Evolutionary conservation across 1,140 invertebrate species (phyloP).

Genomic region (Trichoplusia ni): DNA sequence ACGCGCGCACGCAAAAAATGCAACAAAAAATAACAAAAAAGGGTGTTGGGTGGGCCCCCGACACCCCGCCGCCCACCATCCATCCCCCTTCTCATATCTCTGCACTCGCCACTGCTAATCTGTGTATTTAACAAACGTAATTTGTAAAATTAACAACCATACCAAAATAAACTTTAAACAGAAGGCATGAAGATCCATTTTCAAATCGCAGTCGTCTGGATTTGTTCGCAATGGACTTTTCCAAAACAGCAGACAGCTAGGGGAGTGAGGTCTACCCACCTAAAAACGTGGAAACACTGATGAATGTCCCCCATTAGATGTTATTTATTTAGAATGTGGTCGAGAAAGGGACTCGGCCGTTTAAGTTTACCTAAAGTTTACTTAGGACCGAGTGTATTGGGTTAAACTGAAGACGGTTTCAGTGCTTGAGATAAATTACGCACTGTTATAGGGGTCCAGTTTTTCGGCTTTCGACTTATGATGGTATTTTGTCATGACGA

Average conservation of each 20-base stretch:
- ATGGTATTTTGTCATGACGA: slow-evolving; percentile 63
- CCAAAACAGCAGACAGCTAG: slow-evolving; percentile 66
- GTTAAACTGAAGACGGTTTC: slow-evolving; percentile 74
- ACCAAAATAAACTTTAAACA: slow-evolving; percentile 40
- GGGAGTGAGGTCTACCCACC: slow-evolving; percentile 63
- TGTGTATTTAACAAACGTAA: slow-evolving; percentile 68
- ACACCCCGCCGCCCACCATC: slow-evolving; percentile 54
- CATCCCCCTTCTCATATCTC: slow-evolving; percentile 64
- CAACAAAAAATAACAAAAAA: slow-evolving; percentile 68
- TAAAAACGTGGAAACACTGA: slow-evolving; percentile 80
- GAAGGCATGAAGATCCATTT: slow-evolving; percentile 40
- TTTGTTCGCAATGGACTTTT: slow-evolving; percentile 53
- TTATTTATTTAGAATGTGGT: slow-evolving; percentile 83
- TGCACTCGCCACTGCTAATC: slow-evolving; percentile 76
- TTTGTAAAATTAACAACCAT: slow-evolving; percentile 49
- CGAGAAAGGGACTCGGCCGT: slow-evolving; percentile 69
- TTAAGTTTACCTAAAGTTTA: slow-evolving; percentile 78
- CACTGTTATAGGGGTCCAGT: slow-evolving; percentile 74
- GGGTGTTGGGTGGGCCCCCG: slow-evolving; percentile 60
- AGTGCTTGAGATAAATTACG: slow-evolving; percentile 66
- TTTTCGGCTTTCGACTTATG: slow-evolving; percentile 70
- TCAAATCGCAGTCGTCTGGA: slow-evolving; percentile 15
- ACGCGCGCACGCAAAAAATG: slow-evolving; percentile 73
- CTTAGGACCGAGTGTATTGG: slow-evolving; percentile 77
- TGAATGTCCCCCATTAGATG: slow-evolving; percentile 82